phyloP scores from a whole-genome alignment of 1,140 invertebrate species.

The Hydropsyche tenuis region DNA sequence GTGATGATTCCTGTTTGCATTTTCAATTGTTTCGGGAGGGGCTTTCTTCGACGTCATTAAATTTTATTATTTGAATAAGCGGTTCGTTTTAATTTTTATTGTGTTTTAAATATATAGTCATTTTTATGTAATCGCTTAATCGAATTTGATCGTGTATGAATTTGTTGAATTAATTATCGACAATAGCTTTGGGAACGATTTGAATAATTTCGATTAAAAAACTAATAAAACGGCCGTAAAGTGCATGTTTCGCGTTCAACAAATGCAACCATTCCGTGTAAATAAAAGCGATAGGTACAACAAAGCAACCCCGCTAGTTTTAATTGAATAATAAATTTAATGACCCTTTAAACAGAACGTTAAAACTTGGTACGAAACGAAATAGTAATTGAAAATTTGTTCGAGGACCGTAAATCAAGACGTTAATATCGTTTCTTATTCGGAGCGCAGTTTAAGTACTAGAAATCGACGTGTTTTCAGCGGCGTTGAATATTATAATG shows the following conservation, averaged over 20 bases:
- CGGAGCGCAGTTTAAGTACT: background rate
- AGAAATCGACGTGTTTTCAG: too few species aligned
- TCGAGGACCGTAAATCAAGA: slow-evolving; percentile 3
- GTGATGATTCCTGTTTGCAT: background rate
- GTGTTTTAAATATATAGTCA: background rate
- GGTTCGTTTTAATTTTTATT: background rate
- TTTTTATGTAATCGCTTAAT: background rate
- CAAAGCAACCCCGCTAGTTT: background rate
- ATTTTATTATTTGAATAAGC: too few species aligned
- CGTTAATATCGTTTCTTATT: background rate
- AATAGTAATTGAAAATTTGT: slow-evolving; percentile 19
- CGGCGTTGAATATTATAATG: too few species aligned
- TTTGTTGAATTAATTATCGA: too few species aligned
- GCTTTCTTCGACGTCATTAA: too few species aligned
- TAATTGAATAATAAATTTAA: slow-evolving; percentile 27
- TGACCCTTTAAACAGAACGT: slow-evolving; percentile 17
- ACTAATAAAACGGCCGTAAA: slow-evolving; percentile 14
- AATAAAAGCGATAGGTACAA: slow-evolving; percentile 1
- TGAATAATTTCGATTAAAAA: background rate
- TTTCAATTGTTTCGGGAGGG: background rate
- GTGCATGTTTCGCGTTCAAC: slow-evolving; percentile 9
- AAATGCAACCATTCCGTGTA: slow-evolving; percentile 1
- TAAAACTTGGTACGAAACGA: slow-evolving; percentile 7
- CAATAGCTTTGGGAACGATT: too few species aligned
- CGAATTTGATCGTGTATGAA: background rate